phyloP scores from a whole-genome alignment of 2,797 vertebrate genomes.

The Brachymystax lenok region DNA sequence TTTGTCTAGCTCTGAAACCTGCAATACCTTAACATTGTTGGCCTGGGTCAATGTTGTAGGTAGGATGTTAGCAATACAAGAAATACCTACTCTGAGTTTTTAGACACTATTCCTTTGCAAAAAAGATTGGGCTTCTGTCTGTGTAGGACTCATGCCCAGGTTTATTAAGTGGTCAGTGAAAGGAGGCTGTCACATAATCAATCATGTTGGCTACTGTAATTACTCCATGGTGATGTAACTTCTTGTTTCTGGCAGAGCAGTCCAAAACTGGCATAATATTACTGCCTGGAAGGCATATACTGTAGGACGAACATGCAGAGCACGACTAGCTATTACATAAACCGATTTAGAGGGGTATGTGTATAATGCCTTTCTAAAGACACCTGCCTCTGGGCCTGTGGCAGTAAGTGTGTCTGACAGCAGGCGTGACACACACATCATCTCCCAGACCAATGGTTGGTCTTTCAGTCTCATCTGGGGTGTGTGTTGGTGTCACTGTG shows the following conservation, averaged over 20 bases:
- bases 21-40: background rate
- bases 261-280: constrained; percentile 6
- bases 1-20: background rate
- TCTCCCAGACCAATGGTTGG: constrained; percentile 14
- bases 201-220: background rate
- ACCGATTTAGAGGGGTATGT: constrained; percentile 26
- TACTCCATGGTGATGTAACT: background rate
- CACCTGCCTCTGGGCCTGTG: constrained; percentile 10
- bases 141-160: background rate
- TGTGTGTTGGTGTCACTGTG: constrained; percentile 23
- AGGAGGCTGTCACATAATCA: constrained; percentile 8
- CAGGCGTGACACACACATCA: constrained; percentile 32
- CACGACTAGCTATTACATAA: constrained; percentile 37
- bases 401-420: constrained; percentile 18
- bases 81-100: background rate
- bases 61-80: background rate
- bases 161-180: constrained; percentile 3
- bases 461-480: constrained; percentile 18
- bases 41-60: background rate
- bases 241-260: background rate
- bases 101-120: background rate
- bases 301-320: constrained; percentile 25
- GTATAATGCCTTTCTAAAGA: constrained; percentile 43
- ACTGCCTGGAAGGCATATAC: constrained; percentile 12
- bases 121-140: background rate